Percentiles rank a stretch among this genome's conserved stretches.
Conservation (phyloP, 2,888 invertebrate genomes). For the Nudaria mundana region DNA sequence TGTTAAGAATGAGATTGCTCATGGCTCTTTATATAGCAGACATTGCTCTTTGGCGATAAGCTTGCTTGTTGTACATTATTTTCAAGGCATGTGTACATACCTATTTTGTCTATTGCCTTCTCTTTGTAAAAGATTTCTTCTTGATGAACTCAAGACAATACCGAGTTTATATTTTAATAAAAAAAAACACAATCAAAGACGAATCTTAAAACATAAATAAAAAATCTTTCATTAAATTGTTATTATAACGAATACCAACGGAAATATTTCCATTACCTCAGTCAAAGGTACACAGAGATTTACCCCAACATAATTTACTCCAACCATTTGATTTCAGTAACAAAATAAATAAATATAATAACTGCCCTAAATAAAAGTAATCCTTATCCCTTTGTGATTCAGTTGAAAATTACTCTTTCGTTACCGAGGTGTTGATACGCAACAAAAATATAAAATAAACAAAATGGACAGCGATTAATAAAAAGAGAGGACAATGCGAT, state of each 20-base stretch:
- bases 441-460: constrained; percentile 18
- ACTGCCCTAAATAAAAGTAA: neutral
- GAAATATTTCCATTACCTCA: constrained; percentile 11
- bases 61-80: no score
- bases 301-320: constrained; percentile 7
- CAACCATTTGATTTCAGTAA: constrained; percentile 9
- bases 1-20: no score
- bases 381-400: rapidly evolving
- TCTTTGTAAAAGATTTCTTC: no score
- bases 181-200: neutral
- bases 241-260: constrained; percentile 3
- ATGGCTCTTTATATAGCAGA: no score
- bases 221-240: constrained; percentile 5
- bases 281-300: constrained; percentile 14
- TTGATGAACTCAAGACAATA: no score
- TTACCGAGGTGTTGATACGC: constrained; percentile 11
- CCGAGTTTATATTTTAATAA: neutral
- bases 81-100: no score
- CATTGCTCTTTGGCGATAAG: no score
- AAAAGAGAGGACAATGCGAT: constrained; percentile 29
- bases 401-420: constrained; percentile 4
- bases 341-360: constrained; percentile 5
- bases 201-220: neutral
- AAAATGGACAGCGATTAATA: constrained; percentile 31
- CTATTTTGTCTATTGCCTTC: no score